Conservation (phyloP, 2,113 vertebrate genomes). For the Ursus arctos region DNA sequence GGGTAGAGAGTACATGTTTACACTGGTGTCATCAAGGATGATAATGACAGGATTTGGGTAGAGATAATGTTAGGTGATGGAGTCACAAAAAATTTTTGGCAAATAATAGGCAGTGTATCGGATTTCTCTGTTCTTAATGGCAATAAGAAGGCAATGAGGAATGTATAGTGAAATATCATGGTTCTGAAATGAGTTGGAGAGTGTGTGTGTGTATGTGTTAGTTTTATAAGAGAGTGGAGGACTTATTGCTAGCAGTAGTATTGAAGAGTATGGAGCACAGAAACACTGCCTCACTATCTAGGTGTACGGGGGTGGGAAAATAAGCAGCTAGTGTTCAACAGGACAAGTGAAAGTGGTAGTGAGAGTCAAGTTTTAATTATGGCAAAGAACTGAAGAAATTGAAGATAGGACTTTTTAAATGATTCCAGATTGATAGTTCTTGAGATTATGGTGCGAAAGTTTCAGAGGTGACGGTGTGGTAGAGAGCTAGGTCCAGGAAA, state of each 20-base stretch:
- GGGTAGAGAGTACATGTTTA: background rate
- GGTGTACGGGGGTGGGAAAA: rapidly evolving
- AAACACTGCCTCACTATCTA: background rate
- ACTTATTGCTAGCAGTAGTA: background rate
- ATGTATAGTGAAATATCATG: background rate
- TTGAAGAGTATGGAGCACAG: background rate
- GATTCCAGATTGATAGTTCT: background rate
- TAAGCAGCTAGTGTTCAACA: background rate
- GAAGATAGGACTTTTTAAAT: background rate
- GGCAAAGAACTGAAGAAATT: background rate
- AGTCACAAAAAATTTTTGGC: background rate
- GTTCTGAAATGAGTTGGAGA: background rate
- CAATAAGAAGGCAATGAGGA: background rate
- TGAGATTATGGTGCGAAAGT: background rate
- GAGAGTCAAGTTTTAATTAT: background rate
- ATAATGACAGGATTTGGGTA: background rate
- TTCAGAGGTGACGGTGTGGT: background rate
- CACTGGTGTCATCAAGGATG: background rate
- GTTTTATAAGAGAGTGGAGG: background rate
- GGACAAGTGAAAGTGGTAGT: too few relatives aligned
- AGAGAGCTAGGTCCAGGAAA: background rate
- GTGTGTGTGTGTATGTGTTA: background rate
- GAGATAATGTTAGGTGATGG: background rate
- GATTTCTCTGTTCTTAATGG: background rate
- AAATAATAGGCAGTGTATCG: background rate